Base-by-base conservation (phyloP, 2,888 invertebrate genomes). In the Encarsia formosa region DNA sequence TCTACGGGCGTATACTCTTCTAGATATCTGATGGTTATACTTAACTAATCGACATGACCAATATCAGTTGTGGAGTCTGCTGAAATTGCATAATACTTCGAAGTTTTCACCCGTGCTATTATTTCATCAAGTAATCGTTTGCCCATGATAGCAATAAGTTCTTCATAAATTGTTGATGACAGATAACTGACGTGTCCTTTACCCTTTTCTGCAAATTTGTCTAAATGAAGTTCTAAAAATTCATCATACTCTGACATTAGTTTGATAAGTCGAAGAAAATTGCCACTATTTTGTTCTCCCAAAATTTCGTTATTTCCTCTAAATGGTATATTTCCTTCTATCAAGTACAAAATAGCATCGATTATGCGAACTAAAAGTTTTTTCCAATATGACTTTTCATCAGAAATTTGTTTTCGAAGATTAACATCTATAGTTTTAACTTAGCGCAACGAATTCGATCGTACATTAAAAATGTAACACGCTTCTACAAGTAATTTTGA, bases 271-370 rank as follows among this genome's bases (percentile, higher is more conserved):
- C 51, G 53, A 9, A 58, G 51, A 54, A 53, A 52, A 50, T 55
- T 50, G 26, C 53, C 53, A 45, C 53, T 52, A 53, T 56, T 46
- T 52, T 38, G 38, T 35, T 29, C 46, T 42, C 52, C 52, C 23
- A 47, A 24, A 38, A 52, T 50, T 42, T 55, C 57, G 49, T 54
- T 54, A 13, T 56, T 46, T 43, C 58, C 57, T 48, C 59, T 50
- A 34, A 58, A 59, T 24, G 57, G 49, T 45, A 59, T 42, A 49
- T 49, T 54, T 39, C 57, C 52, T 52, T 59, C 52, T 45, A 51
- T 48, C 40, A 56, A 51, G 43, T 49, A 50, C 13, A 54, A 35
- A 23, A 54, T 59, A 15, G 57, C 50, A 40, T 38, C 32, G 16
- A 51, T 45, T 16, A 59, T 18, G 40, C 59, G 37, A 43, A 46